Percentiles rank a stretch among this genome's conserved stretches.
Evolutionary conservation across 2,888 invertebrate species (phyloP).

Genomic region (Pandemis cinnamomeana): DNA sequence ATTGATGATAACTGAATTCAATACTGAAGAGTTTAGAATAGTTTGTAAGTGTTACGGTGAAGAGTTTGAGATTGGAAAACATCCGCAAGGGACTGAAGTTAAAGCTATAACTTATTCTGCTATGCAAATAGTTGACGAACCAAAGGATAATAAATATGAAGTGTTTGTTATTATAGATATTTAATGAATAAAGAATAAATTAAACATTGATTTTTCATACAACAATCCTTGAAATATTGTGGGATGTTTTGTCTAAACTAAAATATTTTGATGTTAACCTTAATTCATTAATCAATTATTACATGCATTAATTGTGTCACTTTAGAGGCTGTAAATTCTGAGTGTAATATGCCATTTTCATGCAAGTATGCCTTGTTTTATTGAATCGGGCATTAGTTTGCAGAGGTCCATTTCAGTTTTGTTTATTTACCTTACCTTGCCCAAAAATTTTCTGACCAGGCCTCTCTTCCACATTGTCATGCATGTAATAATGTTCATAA

Average conservation of each 20-base stretch:
- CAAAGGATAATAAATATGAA: constrained; percentile 90
- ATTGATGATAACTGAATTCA: constrained; percentile 94
- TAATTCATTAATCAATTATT: too few species aligned
- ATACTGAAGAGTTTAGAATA: constrained; percentile 92
- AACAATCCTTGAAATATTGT: background rate
- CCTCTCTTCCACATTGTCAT: too few species aligned
- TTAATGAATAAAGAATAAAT: constrained; percentile 70
- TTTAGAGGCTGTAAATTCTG: too few species aligned
- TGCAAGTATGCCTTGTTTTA: too few species aligned
- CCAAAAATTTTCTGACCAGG: too few species aligned
- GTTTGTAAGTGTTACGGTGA: constrained; percentile 95
- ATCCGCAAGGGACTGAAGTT: constrained; percentile 99
- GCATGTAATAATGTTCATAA: too few species aligned
- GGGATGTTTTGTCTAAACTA: background rate
- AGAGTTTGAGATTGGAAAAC: constrained; percentile 95
- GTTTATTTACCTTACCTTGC: too few species aligned
- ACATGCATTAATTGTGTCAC: too few species aligned
- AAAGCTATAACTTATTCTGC: constrained; percentile 99
- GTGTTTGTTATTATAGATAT: constrained; percentile 99
- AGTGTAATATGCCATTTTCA: too few species aligned
- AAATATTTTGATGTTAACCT: too few species aligned
- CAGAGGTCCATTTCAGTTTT: too few species aligned
- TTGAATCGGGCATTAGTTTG: too few species aligned
- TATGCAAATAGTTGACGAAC: constrained; percentile 95
- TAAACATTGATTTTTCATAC: background rate